Evolutionary conservation across 2,888 invertebrate species (phyloP).

Genomic region (Nephrocerus scutellatus): DNA sequence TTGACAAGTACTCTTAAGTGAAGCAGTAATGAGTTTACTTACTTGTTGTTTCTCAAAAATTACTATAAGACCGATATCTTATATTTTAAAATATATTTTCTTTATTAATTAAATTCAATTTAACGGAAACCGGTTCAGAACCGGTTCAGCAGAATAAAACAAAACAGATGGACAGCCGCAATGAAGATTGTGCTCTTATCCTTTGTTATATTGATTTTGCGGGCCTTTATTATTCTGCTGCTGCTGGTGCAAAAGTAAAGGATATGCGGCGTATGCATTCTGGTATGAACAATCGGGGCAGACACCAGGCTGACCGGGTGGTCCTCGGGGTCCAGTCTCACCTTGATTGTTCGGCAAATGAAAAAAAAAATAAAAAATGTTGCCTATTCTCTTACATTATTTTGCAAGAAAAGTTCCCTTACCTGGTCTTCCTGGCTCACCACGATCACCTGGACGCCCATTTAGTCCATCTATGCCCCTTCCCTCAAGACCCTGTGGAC

Average conservation of each 20-base stretch:
- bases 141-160: too few relatives aligned
- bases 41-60: too few relatives aligned
- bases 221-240: slow-evolving; percentile 32
- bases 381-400: slow-evolving; percentile 5
- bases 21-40: too few relatives aligned
- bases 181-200: too few relatives aligned
- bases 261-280: slow-evolving; percentile 33
- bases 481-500: slow-evolving; percentile 69
- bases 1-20: too few relatives aligned
- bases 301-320: slow-evolving; percentile 50
- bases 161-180: too few relatives aligned
- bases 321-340: slow-evolving; percentile 58
- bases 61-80: too few relatives aligned
- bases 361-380: not conserved
- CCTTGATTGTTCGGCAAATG: slow-evolving; percentile 47
- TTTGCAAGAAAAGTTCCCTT: slow-evolving; percentile 19
- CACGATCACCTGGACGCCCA: slow-evolving; percentile 70
- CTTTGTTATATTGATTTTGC: slow-evolving; percentile 27
- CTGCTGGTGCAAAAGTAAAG: slow-evolving; percentile 29
- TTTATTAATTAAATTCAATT: too few relatives aligned
- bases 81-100: too few relatives aligned
- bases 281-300: slow-evolving; percentile 36
- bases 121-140: too few relatives aligned
- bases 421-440: slow-evolving; percentile 69
- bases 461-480: slow-evolving; percentile 56